These are phyloP conservation scores for Phyllostomus discolor DNA, from an alignment of 2,113 vertebrate species.

Conservation along the genomic window DNA sequence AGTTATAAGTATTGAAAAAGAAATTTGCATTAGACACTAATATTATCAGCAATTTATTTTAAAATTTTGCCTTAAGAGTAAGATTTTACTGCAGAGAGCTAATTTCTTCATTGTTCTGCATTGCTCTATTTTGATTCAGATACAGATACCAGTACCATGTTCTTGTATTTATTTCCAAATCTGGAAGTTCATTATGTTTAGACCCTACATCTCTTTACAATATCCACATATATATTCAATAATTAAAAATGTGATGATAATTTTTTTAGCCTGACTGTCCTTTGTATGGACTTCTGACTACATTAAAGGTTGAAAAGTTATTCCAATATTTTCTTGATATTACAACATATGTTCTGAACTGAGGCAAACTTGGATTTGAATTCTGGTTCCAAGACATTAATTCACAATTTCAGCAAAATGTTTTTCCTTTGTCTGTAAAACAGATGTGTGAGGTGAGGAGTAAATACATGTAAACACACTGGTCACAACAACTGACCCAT, in stretches of 20 bases:
- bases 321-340: neutral
- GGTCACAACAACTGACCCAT: neutral
- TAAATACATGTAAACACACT: neutral
- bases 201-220: neutral
- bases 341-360: neutral
- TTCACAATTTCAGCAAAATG: neutral
- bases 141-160: neutral
- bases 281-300: neutral
- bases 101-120: slow-evolving; percentile 10
- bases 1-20: neutral
- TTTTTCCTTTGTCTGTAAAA: neutral
- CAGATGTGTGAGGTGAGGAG: neutral
- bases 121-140: neutral
- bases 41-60: neutral
- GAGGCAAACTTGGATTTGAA: neutral
- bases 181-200: neutral
- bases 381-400: neutral
- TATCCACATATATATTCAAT: neutral
- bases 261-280: neutral
- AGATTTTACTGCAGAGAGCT: neutral
- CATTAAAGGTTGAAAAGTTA: neutral
- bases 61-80: neutral
- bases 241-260: neutral
- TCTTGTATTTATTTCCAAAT: neutral
- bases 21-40: neutral